Percentiles rank a stretch among this genome's conserved stretches.
Conservation (phyloP, 1,140 invertebrate genomes). For the Portunus trituberculatus region DNA sequence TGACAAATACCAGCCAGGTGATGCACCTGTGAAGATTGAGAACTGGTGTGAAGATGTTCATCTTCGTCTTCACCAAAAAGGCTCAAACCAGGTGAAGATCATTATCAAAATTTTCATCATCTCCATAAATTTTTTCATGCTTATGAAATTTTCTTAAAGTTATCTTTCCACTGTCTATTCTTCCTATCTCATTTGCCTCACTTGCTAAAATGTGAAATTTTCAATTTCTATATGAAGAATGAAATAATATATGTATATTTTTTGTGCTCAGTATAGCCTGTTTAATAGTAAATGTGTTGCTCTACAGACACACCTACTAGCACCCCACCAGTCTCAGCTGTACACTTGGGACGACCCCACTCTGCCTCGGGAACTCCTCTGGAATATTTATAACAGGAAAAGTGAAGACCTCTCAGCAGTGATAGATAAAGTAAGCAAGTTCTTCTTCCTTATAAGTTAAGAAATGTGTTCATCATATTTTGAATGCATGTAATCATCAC, state of each 20-base stretch:
- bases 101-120: neutral
- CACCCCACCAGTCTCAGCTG: constrained; percentile 88
- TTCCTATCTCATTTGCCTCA: too few species aligned
- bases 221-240: too few species aligned
- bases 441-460: neutral
- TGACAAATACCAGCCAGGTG: constrained; percentile 85
- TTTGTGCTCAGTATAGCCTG: neutral
- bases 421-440: constrained; percentile 84
- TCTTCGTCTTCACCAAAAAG: constrained; percentile 89
- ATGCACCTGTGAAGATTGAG: constrained; percentile 89
- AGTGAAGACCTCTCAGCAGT: constrained; percentile 86
- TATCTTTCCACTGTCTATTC: too few species aligned
- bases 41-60: constrained; percentile 91
- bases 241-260: neutral
- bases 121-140: neutral
- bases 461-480: neutral
- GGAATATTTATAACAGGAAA: constrained; percentile 92
- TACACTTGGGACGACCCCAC: constrained; percentile 94
- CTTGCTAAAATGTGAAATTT: too few species aligned
- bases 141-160: too few species aligned
- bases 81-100: constrained; percentile 83
- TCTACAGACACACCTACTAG: constrained; percentile 85
- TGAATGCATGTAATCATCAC: neutral
- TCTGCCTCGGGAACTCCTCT: constrained; percentile 86
- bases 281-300: constrained; percentile 18